Conservation (phyloP, 2,888 invertebrate species). For the Melitaea athalia region DNA sequence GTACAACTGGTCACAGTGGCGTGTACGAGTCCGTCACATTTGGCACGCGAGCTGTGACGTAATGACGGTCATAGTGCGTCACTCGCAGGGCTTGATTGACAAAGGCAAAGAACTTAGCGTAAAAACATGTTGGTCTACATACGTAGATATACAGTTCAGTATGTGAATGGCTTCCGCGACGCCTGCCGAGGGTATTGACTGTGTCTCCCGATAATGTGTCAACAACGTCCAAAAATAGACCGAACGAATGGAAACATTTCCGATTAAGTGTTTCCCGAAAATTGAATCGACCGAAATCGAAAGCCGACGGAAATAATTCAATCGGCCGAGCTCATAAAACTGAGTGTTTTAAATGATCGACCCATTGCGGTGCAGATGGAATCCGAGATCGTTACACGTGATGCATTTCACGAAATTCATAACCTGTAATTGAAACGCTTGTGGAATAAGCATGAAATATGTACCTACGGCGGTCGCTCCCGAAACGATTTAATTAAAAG, state of each 20-base stretch:
- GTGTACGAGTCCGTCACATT: slow-evolving; percentile 20
- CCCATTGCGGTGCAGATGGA: slow-evolving; percentile 1
- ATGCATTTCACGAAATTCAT: slow-evolving; percentile 10
- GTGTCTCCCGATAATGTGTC: slow-evolving; percentile 10
- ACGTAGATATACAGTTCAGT: not conserved
- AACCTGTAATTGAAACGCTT: slow-evolving; percentile 10
- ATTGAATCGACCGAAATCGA: too few species aligned
- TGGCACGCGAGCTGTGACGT: slow-evolving; percentile 49
- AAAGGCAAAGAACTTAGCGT: slow-evolving; percentile 1
- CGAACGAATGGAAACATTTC: not conserved
- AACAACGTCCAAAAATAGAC: not conserved
- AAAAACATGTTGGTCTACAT: not conserved
- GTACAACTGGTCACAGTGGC: slow-evolving; percentile 29
- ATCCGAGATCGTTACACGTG: slow-evolving; percentile 5
- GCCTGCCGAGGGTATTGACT: slow-evolving; percentile 37
- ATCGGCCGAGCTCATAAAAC: slow-evolving; percentile 3
- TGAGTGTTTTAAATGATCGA: not conserved
- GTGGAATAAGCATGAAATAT: slow-evolving; percentile 12
- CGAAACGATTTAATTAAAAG: slow-evolving; percentile 7
- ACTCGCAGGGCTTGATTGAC: slow-evolving; percentile 40
- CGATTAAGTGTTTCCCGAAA: slow-evolving; percentile 1
- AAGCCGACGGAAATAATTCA: slow-evolving; percentile 11
- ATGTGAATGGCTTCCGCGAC: slow-evolving; percentile 18
- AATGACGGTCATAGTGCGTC: slow-evolving; percentile 46
- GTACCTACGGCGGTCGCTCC: not conserved